Base-by-base conservation (phyloP, 2,888 invertebrate species). In the Drosophila borealis region DNA sequence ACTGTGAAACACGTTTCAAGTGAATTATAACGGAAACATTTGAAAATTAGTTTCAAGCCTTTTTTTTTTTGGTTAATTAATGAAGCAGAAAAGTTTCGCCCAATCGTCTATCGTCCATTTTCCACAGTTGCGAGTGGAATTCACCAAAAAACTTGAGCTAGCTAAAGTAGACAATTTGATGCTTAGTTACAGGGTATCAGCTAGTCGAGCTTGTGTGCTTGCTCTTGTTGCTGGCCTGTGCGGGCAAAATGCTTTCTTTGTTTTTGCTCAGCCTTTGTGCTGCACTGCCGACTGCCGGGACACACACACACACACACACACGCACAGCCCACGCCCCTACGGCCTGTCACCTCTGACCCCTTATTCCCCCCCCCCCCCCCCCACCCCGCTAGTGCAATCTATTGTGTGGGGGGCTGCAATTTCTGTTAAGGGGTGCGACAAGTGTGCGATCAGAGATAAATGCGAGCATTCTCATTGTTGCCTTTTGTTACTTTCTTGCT, bases 391-490 rank as follows among this genome's bases (percentile, higher is more conserved):
- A 17, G 17, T 10, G 3, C 17, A 17, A 4, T 4, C 34, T 0
- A 45, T 36, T 36, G 36, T 44, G 14, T 25, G 37, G 50, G 50
- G 29, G 41, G 41, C 19, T 33, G 29, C 8, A 29, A 29, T 37
- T 3, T 4, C 42, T 21, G 56, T 41, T 4, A 44, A 49, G 44
- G 54, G 53, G 42, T 67, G 69, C 63, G 59, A 69, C 76, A 73
- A 79, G 76, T 73, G 79, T 79, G 80, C 74, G 86, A 81, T 85
- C 80, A 66, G 65, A 82, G 81, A 85, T 81, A 85, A 70, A 70
- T 59, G 55, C 56, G 49, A 78, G 46, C 29, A 50, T 39, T 74
- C 63, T 59, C 74, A 69, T 78, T 78, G 75, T 77, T 77, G 77
- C 60, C 75, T 51, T 53, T 67, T 68, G 67, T 57, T 67, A 19